These are phyloP conservation scores for Phalangium opilio DNA, from an alignment of 2,888 invertebrate species.

Conservation along the genomic window DNA sequence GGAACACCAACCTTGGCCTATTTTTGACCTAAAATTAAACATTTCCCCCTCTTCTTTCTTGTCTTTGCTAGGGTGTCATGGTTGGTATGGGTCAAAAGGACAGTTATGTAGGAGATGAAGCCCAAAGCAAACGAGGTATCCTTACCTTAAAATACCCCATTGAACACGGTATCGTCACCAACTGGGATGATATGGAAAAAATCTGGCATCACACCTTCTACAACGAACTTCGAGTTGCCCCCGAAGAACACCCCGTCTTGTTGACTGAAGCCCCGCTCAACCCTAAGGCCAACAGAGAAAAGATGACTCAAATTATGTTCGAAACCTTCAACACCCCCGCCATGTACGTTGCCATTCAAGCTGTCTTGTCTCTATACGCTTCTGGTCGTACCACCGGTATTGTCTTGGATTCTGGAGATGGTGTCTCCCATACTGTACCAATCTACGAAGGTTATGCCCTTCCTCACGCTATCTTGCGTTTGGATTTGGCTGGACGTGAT, in stretches of 20 bases:
- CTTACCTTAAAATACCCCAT: constrained; percentile 39
- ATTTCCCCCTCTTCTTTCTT: no score
- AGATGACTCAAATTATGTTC: constrained; percentile 52
- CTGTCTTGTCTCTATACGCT: constrained; percentile 79
- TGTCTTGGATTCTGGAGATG: constrained; percentile 86
- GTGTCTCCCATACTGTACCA: constrained; percentile 89
- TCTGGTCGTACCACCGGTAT: constrained; percentile 94
- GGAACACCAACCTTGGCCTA: no score
- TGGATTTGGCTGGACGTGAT: constrained; percentile 91
- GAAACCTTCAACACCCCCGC: constrained; percentile 83
- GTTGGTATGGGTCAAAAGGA: constrained; percentile 97
- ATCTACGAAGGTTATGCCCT: constrained; percentile 83
- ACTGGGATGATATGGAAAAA: constrained; percentile 38
- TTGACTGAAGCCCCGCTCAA: constrained; percentile 78
- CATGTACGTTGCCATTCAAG: constrained; percentile 89
- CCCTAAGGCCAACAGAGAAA: constrained; percentile 82
- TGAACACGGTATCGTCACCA: constrained; percentile 39
- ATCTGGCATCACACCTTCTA: constrained; percentile 35
- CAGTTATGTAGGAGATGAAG: constrained; percentile 89
- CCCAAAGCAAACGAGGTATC: constrained; percentile 58
- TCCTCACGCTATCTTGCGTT: constrained; percentile 89
- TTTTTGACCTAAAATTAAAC: no score
- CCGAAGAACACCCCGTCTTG: constrained; percentile 49
- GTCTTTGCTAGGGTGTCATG: constrained; percentile 42
- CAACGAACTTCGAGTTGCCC: constrained; percentile 33